A percentile compares a stretch with the other conserved stretches of the same genome.
Evolutionary conservation across 1,140 invertebrate genomes (phyloP).

Genomic region (Battus philenor): DNA sequence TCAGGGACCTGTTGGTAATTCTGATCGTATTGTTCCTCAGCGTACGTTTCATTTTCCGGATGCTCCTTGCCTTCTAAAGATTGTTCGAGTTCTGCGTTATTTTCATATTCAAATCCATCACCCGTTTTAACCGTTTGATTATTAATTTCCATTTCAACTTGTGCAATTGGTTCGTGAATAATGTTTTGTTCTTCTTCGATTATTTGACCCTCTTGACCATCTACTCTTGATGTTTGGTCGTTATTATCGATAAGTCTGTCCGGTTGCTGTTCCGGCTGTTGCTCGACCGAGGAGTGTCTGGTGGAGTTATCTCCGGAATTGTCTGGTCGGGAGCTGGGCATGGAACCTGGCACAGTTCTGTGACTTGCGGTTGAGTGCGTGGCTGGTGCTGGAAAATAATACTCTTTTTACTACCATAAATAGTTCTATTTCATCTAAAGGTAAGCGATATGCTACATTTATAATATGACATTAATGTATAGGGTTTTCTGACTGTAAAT

Average conservation of each 20-base stretch:
- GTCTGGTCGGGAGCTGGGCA: slow-evolving; percentile 50
- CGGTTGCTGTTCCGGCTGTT: slow-evolving; percentile 16
- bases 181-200: not conserved
- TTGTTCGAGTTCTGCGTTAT: slow-evolving; percentile 14
- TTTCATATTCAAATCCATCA: slow-evolving; percentile 19
- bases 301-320: slow-evolving; percentile 60
- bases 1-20: slow-evolving; percentile 26
- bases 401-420: too few relatives aligned
- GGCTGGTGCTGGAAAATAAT: slow-evolving; percentile 66
- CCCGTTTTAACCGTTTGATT: slow-evolving; percentile 14
- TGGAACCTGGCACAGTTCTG: slow-evolving; percentile 44
- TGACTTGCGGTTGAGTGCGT: slow-evolving; percentile 48
- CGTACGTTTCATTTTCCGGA: slow-evolving; percentile 9
- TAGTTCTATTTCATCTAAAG: too few relatives aligned
- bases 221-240: slow-evolving; percentile 6
- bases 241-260: slow-evolving; percentile 15
- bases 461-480: too few relatives aligned
- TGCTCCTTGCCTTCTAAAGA: slow-evolving; percentile 16
- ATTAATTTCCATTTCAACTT: not conserved
- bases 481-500: too few relatives aligned
- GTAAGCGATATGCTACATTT: too few relatives aligned
- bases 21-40: slow-evolving; percentile 32
- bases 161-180: not conserved
- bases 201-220: not conserved
- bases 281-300: slow-evolving; percentile 46